Conservation (phyloP, 2,797 vertebrate species). For the Takifugu ocellatus region DNA sequence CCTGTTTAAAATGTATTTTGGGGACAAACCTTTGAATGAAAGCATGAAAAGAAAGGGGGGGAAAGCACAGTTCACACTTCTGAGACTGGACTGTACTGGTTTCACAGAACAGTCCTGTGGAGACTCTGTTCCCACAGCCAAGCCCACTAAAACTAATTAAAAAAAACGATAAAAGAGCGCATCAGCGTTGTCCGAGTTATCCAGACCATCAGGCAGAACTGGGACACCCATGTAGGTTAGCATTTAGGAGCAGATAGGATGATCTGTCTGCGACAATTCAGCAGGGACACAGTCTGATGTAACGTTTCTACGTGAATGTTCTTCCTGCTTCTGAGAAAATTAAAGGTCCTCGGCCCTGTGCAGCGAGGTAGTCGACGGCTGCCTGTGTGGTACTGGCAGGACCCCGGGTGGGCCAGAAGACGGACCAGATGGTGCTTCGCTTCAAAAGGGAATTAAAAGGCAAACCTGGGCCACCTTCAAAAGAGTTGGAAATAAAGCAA, state of each 20-base stretch:
- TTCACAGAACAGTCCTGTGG: neutral
- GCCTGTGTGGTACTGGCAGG: constrained; percentile 46
- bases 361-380: constrained; percentile 41
- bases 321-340: neutral
- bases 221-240: constrained; percentile 55
- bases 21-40: constrained; percentile 3
- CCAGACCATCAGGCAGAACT: constrained; percentile 40
- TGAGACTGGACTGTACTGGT: neutral
- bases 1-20: constrained; percentile 5
- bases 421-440: constrained; percentile 58
- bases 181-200: neutral
- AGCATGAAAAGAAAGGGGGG: neutral
- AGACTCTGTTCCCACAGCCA: neutral
- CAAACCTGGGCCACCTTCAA: constrained; percentile 28
- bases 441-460: constrained; percentile 35
- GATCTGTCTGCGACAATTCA: constrained; percentile 49
- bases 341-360: constrained; percentile 18
- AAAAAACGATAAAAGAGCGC: no score
- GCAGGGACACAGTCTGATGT: constrained; percentile 26
- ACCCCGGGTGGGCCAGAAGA: constrained; percentile 58
- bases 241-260: constrained; percentile 38
- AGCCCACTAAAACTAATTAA: neutral
- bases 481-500: constrained; percentile 14
- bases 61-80: neutral
- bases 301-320: constrained; percentile 1